phyloP scores from a whole-genome alignment of 2,113 vertebrate genomes.

The Pelmatolapia mariae region DNA sequence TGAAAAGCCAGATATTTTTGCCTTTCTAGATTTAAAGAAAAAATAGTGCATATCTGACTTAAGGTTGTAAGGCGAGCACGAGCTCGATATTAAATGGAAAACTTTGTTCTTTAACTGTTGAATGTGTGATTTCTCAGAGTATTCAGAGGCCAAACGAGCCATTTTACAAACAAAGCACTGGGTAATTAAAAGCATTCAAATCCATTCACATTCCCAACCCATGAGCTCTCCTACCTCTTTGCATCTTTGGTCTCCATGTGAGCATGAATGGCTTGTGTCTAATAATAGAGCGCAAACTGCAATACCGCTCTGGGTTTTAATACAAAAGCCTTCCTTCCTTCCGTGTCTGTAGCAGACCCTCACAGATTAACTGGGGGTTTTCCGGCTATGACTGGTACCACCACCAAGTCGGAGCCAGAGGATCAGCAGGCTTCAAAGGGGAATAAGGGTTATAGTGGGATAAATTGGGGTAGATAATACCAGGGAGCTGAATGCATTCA shows the following conservation, averaged over 20 bases:
- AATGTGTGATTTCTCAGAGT: background rate
- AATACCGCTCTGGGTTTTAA: slow-evolving; percentile 2
- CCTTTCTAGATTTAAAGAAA: background rate
- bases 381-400: slow-evolving; percentile 1
- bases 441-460: background rate
- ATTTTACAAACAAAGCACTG: background rate
- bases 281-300: slow-evolving; percentile 16
- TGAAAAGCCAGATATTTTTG: background rate
- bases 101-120: background rate
- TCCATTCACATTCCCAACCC: background rate
- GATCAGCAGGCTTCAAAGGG: slow-evolving; percentile 27
- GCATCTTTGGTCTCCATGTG: background rate
- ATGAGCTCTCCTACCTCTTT: background rate
- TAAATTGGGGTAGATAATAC: background rate
- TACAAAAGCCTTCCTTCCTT: slow-evolving; percentile 15
- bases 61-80: background rate
- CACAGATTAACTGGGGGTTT: slow-evolving; percentile 6
- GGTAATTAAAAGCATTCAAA: background rate
- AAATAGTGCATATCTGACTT: fast-evolving
- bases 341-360: background rate
- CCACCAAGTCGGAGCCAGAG: background rate
- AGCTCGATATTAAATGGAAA: background rate
- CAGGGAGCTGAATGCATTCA: background rate
- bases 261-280: background rate
- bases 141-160: background rate